Evolutionary conservation across 1,140 invertebrate genomes (phyloP).

Genomic region (Drosophila arizonae): DNA sequence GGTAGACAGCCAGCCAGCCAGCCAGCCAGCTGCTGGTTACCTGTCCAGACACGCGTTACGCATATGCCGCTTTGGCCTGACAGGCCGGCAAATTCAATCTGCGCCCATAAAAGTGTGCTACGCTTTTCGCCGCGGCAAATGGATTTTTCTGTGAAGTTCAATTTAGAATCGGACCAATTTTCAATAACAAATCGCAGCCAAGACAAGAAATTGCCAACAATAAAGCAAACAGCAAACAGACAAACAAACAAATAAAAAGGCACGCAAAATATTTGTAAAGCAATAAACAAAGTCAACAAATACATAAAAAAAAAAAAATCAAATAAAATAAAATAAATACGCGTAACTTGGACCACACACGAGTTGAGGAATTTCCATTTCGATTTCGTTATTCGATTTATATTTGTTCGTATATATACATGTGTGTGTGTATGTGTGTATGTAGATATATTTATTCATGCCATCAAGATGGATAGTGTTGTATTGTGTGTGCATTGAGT

Average conservation of each 20-base stretch:
- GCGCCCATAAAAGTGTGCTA: slow-evolving; percentile 42
- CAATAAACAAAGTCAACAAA: slow-evolving; percentile 47
- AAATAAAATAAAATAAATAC: not conserved
- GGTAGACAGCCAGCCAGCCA: not conserved
- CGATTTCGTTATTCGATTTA: slow-evolving; percentile 16
- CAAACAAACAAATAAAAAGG: slow-evolving; percentile 21
- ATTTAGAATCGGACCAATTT: slow-evolving; percentile 28
- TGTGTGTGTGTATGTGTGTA: not conserved
- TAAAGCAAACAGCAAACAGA: slow-evolving; percentile 13
- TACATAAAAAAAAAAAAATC: slow-evolving; percentile 7
- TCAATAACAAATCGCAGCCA: slow-evolving; percentile 21
- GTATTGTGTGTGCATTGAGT: slow-evolving; percentile 12
- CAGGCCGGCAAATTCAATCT: slow-evolving; percentile 33
- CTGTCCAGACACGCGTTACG: slow-evolving; percentile 28
- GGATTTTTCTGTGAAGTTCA: slow-evolving; percentile 42
- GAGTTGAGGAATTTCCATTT: slow-evolving; percentile 19
- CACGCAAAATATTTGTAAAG: slow-evolving; percentile 28
- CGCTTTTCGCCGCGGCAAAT: slow-evolving; percentile 10
- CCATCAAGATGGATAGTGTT: slow-evolving; percentile 52
- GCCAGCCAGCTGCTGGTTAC: not conserved
- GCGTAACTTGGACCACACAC: slow-evolving; percentile 6
- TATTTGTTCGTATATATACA: slow-evolving; percentile 40
- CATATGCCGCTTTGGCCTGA: slow-evolving; percentile 20
- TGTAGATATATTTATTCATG: slow-evolving; percentile 40
- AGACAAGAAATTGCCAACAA: slow-evolving; percentile 26